phyloP scores from a whole-genome alignment of 2,797 vertebrate genomes.

The Sebastes kiyomatsui region DNA sequence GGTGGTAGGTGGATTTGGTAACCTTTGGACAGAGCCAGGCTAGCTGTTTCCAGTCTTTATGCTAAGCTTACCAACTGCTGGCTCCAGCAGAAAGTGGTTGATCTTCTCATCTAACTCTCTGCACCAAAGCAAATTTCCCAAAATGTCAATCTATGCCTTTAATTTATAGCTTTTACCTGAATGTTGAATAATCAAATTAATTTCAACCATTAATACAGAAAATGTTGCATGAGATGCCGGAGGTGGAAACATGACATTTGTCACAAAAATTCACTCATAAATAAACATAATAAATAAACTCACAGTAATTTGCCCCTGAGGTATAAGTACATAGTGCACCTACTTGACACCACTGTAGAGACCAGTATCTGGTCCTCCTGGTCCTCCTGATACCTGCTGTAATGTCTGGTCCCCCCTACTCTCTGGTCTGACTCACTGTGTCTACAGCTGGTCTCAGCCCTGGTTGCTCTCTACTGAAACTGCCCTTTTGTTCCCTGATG shows the following conservation, averaged over 20 bases:
- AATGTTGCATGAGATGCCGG: not conserved
- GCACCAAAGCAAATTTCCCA: not conserved
- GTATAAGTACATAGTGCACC: constrained; percentile 43
- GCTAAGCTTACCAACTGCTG: not conserved
- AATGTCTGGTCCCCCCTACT: not conserved
- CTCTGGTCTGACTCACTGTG: constrained; percentile 34
- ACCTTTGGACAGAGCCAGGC: not conserved
- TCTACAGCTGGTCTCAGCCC: constrained; percentile 15
- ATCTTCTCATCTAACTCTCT: not conserved
- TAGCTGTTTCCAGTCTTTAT: not conserved
- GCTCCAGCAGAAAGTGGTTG: not conserved
- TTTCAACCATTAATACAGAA: not conserved
- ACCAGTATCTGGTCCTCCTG: constrained; percentile 1
- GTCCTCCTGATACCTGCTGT: constrained; percentile 23
- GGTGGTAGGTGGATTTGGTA: not conserved
- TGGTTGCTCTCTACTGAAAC: constrained; percentile 72
- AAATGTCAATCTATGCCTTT: not conserved
- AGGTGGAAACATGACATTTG: constrained; percentile 23
- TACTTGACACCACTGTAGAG: constrained; percentile 23
- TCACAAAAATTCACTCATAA: constrained; percentile 41
- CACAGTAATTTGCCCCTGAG: constrained; percentile 69
- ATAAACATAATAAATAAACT: constrained; percentile 1
- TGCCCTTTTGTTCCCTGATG: constrained; percentile 68
- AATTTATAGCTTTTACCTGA: not conserved
- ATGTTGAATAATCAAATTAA: not conserved